phyloP scores from a whole-genome alignment of 2,888 invertebrate genomes.

The Penaeus monodon region DNA sequence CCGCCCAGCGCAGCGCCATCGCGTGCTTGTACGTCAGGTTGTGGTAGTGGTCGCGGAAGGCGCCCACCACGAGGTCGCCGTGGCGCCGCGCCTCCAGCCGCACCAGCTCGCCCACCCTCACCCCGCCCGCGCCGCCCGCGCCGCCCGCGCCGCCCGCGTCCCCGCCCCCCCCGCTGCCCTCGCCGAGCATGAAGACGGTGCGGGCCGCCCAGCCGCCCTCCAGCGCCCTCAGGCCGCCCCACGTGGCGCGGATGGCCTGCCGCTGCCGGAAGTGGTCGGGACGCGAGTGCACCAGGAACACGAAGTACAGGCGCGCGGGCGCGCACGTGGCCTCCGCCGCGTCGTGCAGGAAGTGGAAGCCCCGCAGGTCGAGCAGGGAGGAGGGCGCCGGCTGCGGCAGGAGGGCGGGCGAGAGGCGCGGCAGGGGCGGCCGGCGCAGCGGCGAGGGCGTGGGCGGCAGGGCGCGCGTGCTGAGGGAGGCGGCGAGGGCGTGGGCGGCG shows the following conservation, averaged over 20 bases:
- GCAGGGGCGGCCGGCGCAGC: constrained; percentile 21
- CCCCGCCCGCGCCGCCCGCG: constrained; percentile 7
- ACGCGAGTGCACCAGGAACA: constrained; percentile 60
- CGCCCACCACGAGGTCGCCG: constrained; percentile 66
- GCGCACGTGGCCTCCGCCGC: constrained; percentile 17
- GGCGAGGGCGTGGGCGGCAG: constrained; percentile 18
- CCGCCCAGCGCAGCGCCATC: constrained; percentile 66
- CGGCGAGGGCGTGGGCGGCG: constrained; percentile 29
- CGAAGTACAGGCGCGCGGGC: constrained; percentile 37
- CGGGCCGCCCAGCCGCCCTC: constrained; percentile 43
- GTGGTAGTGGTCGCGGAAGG: constrained; percentile 66
- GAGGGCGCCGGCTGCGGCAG: constrained; percentile 19
- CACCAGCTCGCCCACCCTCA: constrained; percentile 11
- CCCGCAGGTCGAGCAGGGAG: constrained; percentile 35
- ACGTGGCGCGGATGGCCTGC: constrained; percentile 55
- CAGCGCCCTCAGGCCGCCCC: constrained; percentile 33
- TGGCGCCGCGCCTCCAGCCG: constrained; percentile 29
- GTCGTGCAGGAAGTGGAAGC: constrained; percentile 33
- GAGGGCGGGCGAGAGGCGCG: constrained; percentile 1
- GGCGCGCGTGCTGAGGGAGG: constrained; percentile 23
- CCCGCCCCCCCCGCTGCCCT: constrained; percentile 31
- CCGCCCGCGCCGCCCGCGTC: not conserved
- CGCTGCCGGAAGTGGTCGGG: constrained; percentile 59
- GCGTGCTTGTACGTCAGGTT: constrained; percentile 67
- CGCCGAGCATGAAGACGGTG: constrained; percentile 51